Conservation (phyloP, 92 coral and sea anemone genomes). For the Phymanthus crucifer region DNA sequence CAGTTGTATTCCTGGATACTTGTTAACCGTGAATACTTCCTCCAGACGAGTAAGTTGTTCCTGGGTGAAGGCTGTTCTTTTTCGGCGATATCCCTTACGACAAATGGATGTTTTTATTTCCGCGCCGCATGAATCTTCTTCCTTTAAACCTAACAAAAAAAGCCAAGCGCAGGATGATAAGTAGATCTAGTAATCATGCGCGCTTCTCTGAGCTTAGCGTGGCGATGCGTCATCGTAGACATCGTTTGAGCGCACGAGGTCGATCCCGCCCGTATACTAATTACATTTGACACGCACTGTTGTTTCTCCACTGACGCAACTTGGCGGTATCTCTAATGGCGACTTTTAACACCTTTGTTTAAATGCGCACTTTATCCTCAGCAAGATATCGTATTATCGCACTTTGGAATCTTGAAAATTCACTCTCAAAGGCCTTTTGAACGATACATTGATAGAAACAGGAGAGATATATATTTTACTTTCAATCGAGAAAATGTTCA, state of each 20-base stretch:
- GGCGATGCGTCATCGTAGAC: too few relatives aligned
- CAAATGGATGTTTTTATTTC: neutral
- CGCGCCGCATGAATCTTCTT: neutral
- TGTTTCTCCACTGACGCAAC: neutral
- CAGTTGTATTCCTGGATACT: conserved; percentile 53
- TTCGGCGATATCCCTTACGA: conserved; percentile 51
- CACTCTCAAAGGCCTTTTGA: neutral
- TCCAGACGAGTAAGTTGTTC: conserved; percentile 39
- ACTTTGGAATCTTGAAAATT: neutral
- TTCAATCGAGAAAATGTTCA: too few relatives aligned
- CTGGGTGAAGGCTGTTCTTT: conserved; percentile 51
- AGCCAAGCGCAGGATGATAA: too few relatives aligned
- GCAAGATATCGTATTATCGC: neutral
- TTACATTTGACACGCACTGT: too few relatives aligned
- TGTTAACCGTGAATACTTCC: conserved; percentile 28
- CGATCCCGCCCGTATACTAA: too few relatives aligned
- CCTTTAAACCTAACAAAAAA: neutral
- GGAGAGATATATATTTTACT: too few relatives aligned
- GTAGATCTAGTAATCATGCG: too few relatives aligned
- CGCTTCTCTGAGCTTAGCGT: too few relatives aligned
- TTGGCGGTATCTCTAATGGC: neutral
- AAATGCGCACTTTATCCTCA: neutral
- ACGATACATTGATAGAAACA: neutral
- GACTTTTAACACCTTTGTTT: neutral
- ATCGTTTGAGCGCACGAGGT: too few relatives aligned